Conservation (phyloP, 2,797 vertebrate genomes). For the Hemitrygon akajei region DNA sequence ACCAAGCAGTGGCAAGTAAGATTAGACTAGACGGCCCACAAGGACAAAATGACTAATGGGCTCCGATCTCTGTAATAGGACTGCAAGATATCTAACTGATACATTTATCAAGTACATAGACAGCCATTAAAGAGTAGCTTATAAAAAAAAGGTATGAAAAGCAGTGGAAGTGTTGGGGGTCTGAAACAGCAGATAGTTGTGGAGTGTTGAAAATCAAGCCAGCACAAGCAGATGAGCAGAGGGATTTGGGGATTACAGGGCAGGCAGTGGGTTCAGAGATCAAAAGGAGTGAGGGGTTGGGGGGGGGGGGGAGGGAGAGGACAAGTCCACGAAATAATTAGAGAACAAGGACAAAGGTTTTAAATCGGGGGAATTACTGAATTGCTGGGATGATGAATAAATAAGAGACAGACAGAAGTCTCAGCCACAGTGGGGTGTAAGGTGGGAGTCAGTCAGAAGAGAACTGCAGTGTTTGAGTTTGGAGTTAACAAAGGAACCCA, state of each 20-base stretch:
- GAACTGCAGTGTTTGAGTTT: background rate
- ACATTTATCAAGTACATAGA: background rate
- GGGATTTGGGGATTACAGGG: background rate
- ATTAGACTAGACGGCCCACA: too few relatives aligned
- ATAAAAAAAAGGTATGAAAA: background rate
- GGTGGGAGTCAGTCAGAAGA: background rate
- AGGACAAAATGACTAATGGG: too few relatives aligned
- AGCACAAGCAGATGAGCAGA: background rate
- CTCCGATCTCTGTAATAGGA: too few relatives aligned
- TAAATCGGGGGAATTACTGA: background rate
- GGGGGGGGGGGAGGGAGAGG: background rate
- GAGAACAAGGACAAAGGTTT: background rate
- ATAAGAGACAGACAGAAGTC: background rate
- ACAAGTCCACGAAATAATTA: background rate
- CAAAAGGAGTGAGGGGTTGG: too few relatives aligned
- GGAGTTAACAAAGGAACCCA: background rate
- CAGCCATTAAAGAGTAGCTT: background rate
- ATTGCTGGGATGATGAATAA: background rate
- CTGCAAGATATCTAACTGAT: background rate
- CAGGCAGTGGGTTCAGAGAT: background rate
- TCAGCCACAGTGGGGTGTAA: background rate
- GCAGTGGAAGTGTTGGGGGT: background rate
- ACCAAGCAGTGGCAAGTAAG: too few relatives aligned
- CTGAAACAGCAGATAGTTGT: background rate
- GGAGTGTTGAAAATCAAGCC: background rate